Conservation (phyloP, 2,888 invertebrate genomes). For the Agonopterix alstromeriana region DNA sequence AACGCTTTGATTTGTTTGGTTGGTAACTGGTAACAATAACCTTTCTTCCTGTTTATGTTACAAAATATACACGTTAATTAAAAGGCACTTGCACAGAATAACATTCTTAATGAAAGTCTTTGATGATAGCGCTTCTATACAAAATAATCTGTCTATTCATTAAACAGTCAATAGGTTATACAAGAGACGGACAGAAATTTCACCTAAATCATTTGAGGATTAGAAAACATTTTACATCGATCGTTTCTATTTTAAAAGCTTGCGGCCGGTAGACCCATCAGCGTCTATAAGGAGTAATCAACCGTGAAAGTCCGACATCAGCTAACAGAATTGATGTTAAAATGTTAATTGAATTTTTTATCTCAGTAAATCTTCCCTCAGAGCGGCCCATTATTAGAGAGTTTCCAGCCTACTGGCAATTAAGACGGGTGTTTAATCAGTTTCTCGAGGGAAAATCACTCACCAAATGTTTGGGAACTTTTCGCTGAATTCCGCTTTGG, state of each 20-base stretch:
- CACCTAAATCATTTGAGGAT: too few species aligned
- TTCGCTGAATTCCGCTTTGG: neutral
- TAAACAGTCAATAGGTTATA: too few species aligned
- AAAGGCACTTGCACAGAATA: too few species aligned
- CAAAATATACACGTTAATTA: neutral
- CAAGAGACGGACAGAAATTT: too few species aligned
- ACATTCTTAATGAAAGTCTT: too few species aligned
- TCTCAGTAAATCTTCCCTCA: conserved; percentile 23
- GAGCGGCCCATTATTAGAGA: conserved; percentile 23
- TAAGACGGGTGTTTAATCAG: conserved; percentile 26
- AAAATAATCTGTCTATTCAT: too few species aligned
- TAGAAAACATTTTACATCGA: too few species aligned
- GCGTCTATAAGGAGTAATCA: neutral
- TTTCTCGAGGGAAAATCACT: conserved; percentile 15
- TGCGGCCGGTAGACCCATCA: too few species aligned
- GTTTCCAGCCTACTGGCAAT: conserved; percentile 24
- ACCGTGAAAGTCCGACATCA: too few species aligned
- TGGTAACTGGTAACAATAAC: neutral
- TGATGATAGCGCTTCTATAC: too few species aligned
- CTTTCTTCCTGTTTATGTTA: neutral
- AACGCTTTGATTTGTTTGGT: conserved; percentile 6
- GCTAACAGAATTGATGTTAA: conserved; percentile 19
- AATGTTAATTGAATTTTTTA: conserved; percentile 34
- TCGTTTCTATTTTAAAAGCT: too few species aligned
- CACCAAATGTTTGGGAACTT: conserved; percentile 6